Evolutionary conservation across 2,888 invertebrate genomes (phyloP).

Genomic region (Ariolimax columbianus): DNA sequence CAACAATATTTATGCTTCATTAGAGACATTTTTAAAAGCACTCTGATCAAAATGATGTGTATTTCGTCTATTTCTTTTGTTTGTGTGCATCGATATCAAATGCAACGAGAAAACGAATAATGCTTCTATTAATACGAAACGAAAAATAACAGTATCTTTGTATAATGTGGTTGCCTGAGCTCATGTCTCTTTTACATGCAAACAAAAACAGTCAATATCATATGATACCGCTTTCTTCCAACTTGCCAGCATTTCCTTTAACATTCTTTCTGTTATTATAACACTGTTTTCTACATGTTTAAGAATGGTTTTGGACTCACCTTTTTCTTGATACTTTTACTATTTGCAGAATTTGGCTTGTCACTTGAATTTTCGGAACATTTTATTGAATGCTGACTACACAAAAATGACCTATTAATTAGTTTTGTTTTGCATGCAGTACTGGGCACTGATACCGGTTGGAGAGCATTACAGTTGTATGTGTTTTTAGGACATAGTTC

Average conservation of each 20-base stretch:
- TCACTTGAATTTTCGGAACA: background rate
- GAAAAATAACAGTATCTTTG: background rate
- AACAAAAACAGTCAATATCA: background rate
- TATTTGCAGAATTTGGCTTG: background rate
- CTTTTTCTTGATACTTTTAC: background rate
- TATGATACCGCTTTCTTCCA: background rate
- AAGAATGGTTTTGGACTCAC: background rate
- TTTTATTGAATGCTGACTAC: background rate
- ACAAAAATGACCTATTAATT: background rate
- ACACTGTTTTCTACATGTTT: background rate
- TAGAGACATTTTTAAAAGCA: no score
- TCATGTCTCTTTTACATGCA: background rate
- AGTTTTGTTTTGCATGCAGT: background rate
- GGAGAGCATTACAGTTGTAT: background rate
- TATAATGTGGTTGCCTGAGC: background rate
- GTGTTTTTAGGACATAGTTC: background rate
- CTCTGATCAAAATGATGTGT: no score
- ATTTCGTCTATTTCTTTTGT: no score
- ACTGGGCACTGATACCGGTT: background rate
- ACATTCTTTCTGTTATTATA: background rate
- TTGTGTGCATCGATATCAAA: no score
- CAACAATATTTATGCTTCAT: no score
- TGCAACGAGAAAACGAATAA: background rate
- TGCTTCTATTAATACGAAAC: background rate
- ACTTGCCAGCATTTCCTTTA: no score